Conservation (phyloP, 2,113 vertebrate genomes). For the Scomber colias region DNA sequence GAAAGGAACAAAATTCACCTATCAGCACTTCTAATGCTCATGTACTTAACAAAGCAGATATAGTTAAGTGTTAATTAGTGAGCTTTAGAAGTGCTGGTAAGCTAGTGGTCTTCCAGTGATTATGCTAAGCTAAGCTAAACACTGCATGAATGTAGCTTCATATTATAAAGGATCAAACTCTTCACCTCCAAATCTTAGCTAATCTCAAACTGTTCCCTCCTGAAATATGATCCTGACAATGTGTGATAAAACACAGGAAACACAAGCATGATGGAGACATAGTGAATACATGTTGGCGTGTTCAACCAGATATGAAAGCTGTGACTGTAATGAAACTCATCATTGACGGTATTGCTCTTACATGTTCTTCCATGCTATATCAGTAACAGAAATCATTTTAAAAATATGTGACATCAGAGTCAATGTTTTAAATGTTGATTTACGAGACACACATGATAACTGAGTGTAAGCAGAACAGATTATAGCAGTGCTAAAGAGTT, state of each 20-base stretch:
- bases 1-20: no score
- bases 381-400: not conserved
- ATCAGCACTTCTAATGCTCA: no score
- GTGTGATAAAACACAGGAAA: not conserved
- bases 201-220: no score
- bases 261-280: not conserved
- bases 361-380: not conserved
- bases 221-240: not conserved
- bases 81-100: no score
- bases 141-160: not conserved
- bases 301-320: not conserved
- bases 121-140: slow-evolving; percentile 1
- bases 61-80: no score
- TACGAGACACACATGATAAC: not conserved
- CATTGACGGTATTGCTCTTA: not conserved
- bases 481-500: not conserved
- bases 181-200: not conserved
- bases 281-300: not conserved
- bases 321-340: slow-evolving; percentile 3
- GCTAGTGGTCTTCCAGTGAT: not conserved
- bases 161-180: no score
- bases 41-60: no score
- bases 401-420: not conserved
- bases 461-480: not conserved
- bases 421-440: not conserved